Percentiles rank a stretch among this genome's conserved stretches.
phyloP scores from a whole-genome alignment of 2,888 invertebrate species.

The Aleiodes leptofemur region DNA sequence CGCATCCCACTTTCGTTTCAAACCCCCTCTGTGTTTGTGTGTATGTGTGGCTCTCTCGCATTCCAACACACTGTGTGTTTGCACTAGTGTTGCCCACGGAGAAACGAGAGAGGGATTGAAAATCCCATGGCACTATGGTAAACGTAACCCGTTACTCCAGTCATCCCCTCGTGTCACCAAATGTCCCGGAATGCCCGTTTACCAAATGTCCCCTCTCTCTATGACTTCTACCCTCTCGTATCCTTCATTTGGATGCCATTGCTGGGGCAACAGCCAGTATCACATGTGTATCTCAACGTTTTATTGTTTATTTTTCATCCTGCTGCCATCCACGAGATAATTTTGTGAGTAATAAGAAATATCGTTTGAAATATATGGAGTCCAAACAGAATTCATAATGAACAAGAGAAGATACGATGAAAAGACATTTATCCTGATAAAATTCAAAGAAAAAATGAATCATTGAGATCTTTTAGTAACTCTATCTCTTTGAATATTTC shows the following conservation, averaged over 20 bases:
- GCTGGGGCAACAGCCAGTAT: too few relatives aligned
- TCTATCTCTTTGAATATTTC: slow-evolving; percentile 3
- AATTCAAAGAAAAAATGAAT: neutral
- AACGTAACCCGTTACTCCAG: slow-evolving; percentile 50
- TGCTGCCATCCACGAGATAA: too few relatives aligned
- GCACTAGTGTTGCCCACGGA: slow-evolving; percentile 14
- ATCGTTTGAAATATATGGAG: too few relatives aligned
- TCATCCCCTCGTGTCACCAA: slow-evolving; percentile 39
- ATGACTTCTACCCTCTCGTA: slow-evolving; percentile 41
- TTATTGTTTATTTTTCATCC: too few relatives aligned
- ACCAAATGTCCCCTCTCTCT: slow-evolving; percentile 30
- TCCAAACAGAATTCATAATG: too few relatives aligned
- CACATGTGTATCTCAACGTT: too few relatives aligned
- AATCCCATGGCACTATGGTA: slow-evolving; percentile 39
- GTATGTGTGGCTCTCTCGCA: slow-evolving; percentile 6
- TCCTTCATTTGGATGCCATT: neutral
- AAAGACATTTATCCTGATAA: too few relatives aligned
- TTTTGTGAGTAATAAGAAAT: too few relatives aligned
- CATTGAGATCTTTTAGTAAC: neutral
- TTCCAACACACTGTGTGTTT: slow-evolving; percentile 30
- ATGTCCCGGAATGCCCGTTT: slow-evolving; percentile 46
- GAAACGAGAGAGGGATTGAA: slow-evolving; percentile 32
- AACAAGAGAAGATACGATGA: too few relatives aligned
- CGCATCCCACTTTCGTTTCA: slow-evolving; percentile 12
- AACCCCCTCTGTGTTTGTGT: too few relatives aligned